Evolutionary conservation across 2,888 invertebrate species (phyloP), one percentile per base, ranked within the genome.

Genomic region (Ephialtes manifestator): DNA sequence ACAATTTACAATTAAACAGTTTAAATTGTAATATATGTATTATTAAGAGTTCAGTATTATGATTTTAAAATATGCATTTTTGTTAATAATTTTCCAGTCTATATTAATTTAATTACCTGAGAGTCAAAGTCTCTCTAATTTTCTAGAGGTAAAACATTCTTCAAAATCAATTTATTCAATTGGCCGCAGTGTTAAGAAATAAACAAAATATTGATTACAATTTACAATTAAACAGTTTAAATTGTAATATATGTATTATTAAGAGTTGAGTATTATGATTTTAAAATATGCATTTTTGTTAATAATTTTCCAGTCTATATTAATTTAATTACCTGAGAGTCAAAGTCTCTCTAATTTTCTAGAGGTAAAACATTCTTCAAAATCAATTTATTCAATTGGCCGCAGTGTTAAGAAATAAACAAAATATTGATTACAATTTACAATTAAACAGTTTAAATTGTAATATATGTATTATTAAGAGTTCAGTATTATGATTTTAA

Each of bases 271-370:
- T 4, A 18, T 7, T 51, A 4, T 3, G 15, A 51, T 51, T 18
- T 46, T 2, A 51, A 46, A 46, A 46, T 46, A n/a, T 20, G 2
- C 2, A 39, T n/a, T 75, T 48, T 48, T n/a, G 20, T 58, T 53
- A 2, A 20, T 35, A 63, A 65, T 43, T 65, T n/a, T 20, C 1
- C 39, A 35, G 63, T 39, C n/a, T 18, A 8, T 39, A 39, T 65
- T 65, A 39, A 65, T 65, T 39, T 65, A 65, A n/a, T n/a, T n/a
- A n/a, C n/a, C n/a, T n/a, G n/a, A n/a, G n/a, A n/a, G n/a, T n/a
- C n/a, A n/a, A n/a, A n/a, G n/a, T n/a, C n/a, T n/a, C n/a, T n/a
- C 98, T 71, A 98, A 98, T 90, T 98, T 97, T 94, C 95, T 98
- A 90, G 97, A 97, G 95, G 97, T 97, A 94, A 86, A 65, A 67